Evolutionary conservation across 2,797 vertebrate species (phyloP).

Genomic region (Hippoglossus hippoglossus): DNA sequence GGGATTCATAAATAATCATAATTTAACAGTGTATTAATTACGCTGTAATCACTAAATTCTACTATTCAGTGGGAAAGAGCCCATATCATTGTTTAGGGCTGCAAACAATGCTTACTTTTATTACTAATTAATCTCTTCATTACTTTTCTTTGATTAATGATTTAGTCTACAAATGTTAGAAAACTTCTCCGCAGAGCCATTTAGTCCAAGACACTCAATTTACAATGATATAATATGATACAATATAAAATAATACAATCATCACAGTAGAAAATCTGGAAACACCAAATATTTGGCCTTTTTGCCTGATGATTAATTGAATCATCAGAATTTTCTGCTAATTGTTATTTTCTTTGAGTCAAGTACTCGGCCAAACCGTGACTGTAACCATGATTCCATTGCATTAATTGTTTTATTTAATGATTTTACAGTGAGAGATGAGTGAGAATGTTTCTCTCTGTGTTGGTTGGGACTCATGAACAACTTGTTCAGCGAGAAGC

Average conservation of each 20-base stretch:
- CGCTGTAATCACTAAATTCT: too few species aligned
- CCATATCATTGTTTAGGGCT: not conserved
- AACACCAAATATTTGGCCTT: not conserved
- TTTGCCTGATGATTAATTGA: too few species aligned
- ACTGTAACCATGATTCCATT: not conserved
- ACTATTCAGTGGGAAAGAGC: too few species aligned
- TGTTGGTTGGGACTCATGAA: conserved; percentile 21
- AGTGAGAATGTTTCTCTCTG: conserved; percentile 1
- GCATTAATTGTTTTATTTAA: not conserved
- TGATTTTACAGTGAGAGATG: not conserved
- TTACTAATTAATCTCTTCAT: too few species aligned
- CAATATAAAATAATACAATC: not conserved
- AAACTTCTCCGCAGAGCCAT: too few species aligned
- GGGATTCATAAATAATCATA: too few species aligned
- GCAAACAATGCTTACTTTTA: not conserved
- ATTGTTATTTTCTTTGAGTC: not conserved
- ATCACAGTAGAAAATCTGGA: not conserved
- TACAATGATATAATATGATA: too few species aligned
- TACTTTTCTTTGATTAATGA: not conserved
- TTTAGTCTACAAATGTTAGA: not conserved
- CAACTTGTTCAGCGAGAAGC: conserved; percentile 50
- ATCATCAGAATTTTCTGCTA: not conserved
- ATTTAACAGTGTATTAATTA: too few species aligned
- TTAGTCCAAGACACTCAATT: not conserved
- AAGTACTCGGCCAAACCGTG: too few species aligned